These are phyloP conservation scores for Polia nebulosa DNA, from an alignment of 2,888 invertebrate species.

Conservation along the genomic window DNA sequence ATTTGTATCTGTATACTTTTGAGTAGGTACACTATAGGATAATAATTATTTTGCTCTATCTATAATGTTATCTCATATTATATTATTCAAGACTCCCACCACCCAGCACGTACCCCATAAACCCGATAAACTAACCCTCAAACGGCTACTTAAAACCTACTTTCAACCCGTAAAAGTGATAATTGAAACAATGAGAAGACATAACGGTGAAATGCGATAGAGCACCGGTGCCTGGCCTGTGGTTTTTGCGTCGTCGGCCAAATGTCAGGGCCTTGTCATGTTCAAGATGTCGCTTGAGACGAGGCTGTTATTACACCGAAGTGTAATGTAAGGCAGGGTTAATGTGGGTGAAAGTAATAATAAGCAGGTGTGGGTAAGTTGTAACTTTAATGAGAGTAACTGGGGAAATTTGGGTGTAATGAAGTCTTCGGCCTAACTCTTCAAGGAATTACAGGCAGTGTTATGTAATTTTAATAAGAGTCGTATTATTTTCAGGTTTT, in stretches of 20 bases:
- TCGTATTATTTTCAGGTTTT: no score
- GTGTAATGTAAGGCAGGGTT: neutral
- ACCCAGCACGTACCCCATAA: neutral
- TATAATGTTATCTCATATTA: neutral
- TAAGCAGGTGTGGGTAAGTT: neutral
- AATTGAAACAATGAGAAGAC: conserved; percentile 56
- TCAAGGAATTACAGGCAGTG: no score
- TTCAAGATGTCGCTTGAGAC: conserved; percentile 65
- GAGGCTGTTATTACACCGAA: conserved; percentile 58
- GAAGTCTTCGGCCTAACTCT: no score
- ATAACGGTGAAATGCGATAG: conserved; percentile 63
- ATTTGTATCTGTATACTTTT: no score
- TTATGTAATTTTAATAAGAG: no score
- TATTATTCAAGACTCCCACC: neutral
- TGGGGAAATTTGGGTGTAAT: no score
- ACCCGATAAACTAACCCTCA: neutral
- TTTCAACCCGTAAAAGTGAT: conserved; percentile 41
- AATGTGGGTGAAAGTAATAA: neutral
- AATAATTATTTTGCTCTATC: neutral
- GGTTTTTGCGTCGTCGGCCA: conserved; percentile 68
- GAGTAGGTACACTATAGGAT: neutral
- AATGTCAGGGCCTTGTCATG: conserved; percentile 80
- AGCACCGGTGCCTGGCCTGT: conserved; percentile 57
- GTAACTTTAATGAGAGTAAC: no score
- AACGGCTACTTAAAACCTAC: conserved; percentile 7